phyloP scores from a whole-genome alignment of 64 coral and sea anemone species.

The Dendrophyllia cribrosa region DNA sequence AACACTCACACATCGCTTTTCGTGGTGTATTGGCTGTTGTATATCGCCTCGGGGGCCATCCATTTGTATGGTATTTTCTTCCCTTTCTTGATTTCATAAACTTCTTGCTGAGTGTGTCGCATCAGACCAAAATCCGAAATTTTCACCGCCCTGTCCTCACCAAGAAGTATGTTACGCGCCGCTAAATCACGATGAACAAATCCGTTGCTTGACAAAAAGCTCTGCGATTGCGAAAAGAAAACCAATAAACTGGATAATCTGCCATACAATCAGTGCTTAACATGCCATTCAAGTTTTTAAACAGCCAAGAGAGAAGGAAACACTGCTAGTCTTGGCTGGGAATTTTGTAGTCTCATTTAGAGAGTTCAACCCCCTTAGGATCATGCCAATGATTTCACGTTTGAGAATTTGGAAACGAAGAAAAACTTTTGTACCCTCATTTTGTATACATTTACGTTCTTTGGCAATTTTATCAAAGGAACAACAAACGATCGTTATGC shows the following conservation, averaged over 20 bases:
- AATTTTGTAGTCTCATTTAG: too few relatives aligned
- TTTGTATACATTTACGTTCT: too few relatives aligned
- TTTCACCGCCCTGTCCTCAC: conserved; percentile 48
- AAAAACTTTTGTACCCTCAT: too few relatives aligned
- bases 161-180: conserved; percentile 52
- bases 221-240: neutral
- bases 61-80: conserved; percentile 55
- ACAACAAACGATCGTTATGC: too few relatives aligned
- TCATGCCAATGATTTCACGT: too few relatives aligned
- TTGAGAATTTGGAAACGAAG: too few relatives aligned
- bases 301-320: too few relatives aligned
- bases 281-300: too few relatives aligned
- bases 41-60: conserved; percentile 55
- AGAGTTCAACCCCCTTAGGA: too few relatives aligned
- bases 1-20: conserved; percentile 62
- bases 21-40: conserved; percentile 9
- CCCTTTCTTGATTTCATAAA: conserved; percentile 18
- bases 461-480: too few relatives aligned
- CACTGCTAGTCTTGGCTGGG: too few relatives aligned
- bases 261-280: too few relatives aligned
- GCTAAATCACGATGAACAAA: conserved; percentile 67
- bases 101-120: neutral
- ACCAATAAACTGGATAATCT: neutral
- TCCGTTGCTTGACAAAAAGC: conserved; percentile 21
- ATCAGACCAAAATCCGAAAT: conserved; percentile 64